Base-by-base conservation (phyloP, 2,797 vertebrate species). In the Helicolenus hilgendorfi region DNA sequence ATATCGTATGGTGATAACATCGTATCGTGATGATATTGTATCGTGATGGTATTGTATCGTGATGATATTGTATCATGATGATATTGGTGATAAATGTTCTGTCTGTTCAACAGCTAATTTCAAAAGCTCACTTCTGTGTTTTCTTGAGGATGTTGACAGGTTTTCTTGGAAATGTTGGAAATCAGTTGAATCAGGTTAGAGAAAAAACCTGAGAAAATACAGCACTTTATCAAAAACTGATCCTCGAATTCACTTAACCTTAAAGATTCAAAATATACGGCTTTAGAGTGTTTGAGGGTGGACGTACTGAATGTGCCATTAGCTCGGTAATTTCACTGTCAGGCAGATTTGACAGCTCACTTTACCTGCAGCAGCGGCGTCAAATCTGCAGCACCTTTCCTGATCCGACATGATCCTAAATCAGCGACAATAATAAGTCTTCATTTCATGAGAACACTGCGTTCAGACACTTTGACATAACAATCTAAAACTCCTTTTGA, bases 401-500 rank as follows among this genome's bases (percentile, higher is more conserved):
- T 75, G 53, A 70, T 79, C 63, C 2, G 22, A 55, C 59, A 20
- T 13, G 24, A 72, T 67, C 36, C 67, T 38, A 49, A 72, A 86
- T 62, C 33, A 58, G 36, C 59, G 41, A 84, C 36, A 84, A 56
- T 33, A 79, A 81, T 6, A 69, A 5, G 11, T 55, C 72, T 71
- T 58, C 24, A 76, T 77, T 67, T 53, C 1, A 64, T 27, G 4
- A 59, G 53, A 53, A 81, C 15, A 45, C 33, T 26, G 18, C 0
- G 1, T 72, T 83, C 35, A 18, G 59, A 83, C 3, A 3, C 49
- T 78, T 33, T 6, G 64, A 81, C 64, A 8, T n/a, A 29, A 58
- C 9, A 64, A 45, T 81, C 11, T 18, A 6, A 84, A 78, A 81
- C 77, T 18, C n/a, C 14, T 85, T 86, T 70, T 56, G 65, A 72